Conservation (phyloP, 2,113 vertebrate genomes). For the Eulacestoma nigropectus region DNA sequence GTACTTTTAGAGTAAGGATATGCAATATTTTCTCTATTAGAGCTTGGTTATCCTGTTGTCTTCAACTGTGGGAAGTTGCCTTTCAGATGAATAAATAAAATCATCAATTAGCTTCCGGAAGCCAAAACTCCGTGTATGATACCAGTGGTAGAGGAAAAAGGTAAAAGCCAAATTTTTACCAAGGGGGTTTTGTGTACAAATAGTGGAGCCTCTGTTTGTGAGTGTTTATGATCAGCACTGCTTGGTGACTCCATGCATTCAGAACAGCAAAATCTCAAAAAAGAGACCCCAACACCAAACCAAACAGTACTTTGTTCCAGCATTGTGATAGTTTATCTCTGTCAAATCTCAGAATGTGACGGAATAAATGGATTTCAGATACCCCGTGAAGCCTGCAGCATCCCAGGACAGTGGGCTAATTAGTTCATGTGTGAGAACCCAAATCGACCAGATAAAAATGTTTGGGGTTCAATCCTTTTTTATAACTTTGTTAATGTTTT, state of each 20-base stretch:
- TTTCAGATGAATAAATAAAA: neutral
- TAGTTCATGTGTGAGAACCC: neutral
- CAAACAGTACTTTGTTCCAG: neutral
- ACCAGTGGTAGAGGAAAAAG: neutral
- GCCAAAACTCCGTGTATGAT: no score
- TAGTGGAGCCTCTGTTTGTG: neutral
- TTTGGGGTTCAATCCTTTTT: neutral
- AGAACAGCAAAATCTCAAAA: neutral
- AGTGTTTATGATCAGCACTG: neutral
- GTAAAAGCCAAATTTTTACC: neutral
- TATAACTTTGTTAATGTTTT: neutral
- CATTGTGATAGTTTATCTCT: neutral
- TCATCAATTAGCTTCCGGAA: neutral
- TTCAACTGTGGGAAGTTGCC: neutral
- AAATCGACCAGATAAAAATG: neutral
- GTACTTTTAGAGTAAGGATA: neutral
- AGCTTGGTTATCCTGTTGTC: neutral
- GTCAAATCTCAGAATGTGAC: neutral
- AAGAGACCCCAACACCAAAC: neutral
- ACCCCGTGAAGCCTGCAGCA: neutral
- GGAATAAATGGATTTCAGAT: neutral
- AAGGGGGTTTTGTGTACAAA: accelerated
- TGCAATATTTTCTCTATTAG: neutral
- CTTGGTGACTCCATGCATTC: neutral
- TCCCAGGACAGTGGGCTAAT: neutral